Evolutionary conservation across 2,797 vertebrate species (phyloP).

Genomic region (Gambelia wislizenii): DNA sequence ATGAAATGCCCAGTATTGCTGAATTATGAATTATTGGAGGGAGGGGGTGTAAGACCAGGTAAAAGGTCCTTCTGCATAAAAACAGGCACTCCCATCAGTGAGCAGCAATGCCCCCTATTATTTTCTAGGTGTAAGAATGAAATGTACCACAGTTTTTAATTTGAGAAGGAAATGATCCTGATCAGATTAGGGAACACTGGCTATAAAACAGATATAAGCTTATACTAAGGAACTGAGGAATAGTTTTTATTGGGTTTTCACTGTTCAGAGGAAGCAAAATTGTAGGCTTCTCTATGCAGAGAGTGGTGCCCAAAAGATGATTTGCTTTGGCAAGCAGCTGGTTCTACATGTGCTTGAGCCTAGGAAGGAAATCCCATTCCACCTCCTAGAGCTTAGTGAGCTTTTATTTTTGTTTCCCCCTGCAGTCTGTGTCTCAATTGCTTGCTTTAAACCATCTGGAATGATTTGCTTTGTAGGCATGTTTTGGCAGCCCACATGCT

Average conservation of each 20-base stretch:
- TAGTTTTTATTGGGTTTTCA: background rate
- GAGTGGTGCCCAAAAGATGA: background rate
- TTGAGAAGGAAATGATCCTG: background rate
- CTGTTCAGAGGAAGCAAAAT: background rate
- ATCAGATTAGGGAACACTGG: background rate
- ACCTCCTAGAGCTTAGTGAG: background rate
- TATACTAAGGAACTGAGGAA: background rate
- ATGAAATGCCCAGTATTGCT: no score
- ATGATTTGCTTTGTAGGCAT: background rate
- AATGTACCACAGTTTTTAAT: background rate
- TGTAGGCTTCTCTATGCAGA: background rate
- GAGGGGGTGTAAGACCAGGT: no score
- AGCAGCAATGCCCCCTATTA: background rate
- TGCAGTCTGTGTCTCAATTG: background rate
- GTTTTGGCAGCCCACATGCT: background rate
- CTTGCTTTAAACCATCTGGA: background rate
- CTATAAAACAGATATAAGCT: background rate
- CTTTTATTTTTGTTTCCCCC: background rate
- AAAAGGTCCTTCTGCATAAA: no score
- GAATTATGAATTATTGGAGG: no score
- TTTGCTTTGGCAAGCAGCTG: background rate
- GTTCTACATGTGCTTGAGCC: background rate
- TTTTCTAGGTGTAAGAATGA: background rate
- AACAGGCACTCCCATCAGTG: no score
- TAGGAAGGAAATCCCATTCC: background rate